Percentiles rank a stretch among this genome's conserved stretches.
Evolutionary conservation across 2,888 invertebrate genomes (phyloP).

Genomic region (Agrenia bidenticulata): DNA sequence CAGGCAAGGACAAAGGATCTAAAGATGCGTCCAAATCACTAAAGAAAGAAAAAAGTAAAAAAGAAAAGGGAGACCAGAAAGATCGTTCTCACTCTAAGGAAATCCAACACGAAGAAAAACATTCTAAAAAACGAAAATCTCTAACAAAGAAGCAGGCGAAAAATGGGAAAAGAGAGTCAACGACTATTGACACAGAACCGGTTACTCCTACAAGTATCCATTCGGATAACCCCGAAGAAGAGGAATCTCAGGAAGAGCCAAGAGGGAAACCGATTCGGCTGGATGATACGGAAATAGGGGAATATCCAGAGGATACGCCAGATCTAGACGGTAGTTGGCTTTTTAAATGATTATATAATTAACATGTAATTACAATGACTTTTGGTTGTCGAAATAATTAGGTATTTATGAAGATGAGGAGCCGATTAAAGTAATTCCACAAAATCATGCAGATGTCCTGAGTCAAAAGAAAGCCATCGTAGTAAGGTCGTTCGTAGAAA

Average conservation of each 20-base stretch:
- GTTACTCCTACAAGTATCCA: not conserved
- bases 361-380: too few relatives aligned
- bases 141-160: not conserved
- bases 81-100: not conserved
- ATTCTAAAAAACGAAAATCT: slow-evolving; percentile 10
- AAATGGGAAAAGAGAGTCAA: slow-evolving; percentile 6
- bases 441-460: slow-evolving; percentile 26
- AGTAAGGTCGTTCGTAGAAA: slow-evolving; percentile 43
- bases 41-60: slow-evolving; percentile 17
- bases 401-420: slow-evolving; percentile 36
- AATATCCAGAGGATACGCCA: slow-evolving; percentile 35
- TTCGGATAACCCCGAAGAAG: not conserved
- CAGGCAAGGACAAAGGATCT: too few relatives aligned
- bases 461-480: slow-evolving; percentile 37
- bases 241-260: not conserved
- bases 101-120: too few relatives aligned
- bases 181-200: not conserved
- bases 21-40: too few relatives aligned
- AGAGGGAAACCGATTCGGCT: not conserved
- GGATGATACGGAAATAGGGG: slow-evolving; percentile 25
- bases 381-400: not conserved
- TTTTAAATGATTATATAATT: too few relatives aligned
- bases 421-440: not conserved
- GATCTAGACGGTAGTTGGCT: slow-evolving; percentile 32
- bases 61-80: slow-evolving; percentile 10